phyloP scores from a whole-genome alignment of 1,140 invertebrate species.

The Hesperophylax magnus region DNA sequence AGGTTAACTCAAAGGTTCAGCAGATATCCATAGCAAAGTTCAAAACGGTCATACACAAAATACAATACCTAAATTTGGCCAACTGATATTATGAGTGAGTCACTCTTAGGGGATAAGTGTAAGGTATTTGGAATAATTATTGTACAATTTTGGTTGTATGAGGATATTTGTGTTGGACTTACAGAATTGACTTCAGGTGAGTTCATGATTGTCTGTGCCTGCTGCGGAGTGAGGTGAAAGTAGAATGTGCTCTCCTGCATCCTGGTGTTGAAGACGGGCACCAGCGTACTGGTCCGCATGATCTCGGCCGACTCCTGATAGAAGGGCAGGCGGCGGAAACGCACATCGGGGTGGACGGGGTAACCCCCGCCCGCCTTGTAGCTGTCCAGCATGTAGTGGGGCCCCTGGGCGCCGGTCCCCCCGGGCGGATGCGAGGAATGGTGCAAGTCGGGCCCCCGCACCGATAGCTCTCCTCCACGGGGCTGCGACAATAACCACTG shows the following conservation, averaged over 20 bases:
- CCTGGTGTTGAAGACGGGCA: slow-evolving; percentile 76
- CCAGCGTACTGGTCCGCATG: slow-evolving; percentile 80
- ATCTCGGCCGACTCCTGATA: slow-evolving; percentile 86
- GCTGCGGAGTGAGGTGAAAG: slow-evolving; percentile 89
- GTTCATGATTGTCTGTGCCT: slow-evolving; percentile 83
- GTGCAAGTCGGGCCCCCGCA: too few relatives aligned
- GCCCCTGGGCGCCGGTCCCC: background rate
- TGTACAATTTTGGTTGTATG: too few relatives aligned
- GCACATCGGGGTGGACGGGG: slow-evolving; percentile 88
- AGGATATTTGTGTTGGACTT: background rate
- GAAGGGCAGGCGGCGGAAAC: slow-evolving; percentile 87
- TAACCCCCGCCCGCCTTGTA: slow-evolving; percentile 43
- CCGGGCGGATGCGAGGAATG: too few relatives aligned
- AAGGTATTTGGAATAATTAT: too few relatives aligned
- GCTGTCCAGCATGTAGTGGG: slow-evolving; percentile 29
- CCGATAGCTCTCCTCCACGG: background rate
- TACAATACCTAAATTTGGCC: too few relatives aligned
- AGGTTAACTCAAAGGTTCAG: too few relatives aligned
- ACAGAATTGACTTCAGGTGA: slow-evolving; percentile 73
- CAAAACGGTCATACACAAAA: too few relatives aligned
- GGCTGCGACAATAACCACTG: slow-evolving; percentile 24
- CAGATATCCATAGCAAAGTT: too few relatives aligned
- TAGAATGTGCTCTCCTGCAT: slow-evolving; percentile 84
- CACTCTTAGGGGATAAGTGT: too few relatives aligned
- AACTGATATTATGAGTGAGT: too few relatives aligned